phyloP scores from a whole-genome alignment of 2,797 vertebrate genomes.

The Cryptoblepharus egeriae region DNA sequence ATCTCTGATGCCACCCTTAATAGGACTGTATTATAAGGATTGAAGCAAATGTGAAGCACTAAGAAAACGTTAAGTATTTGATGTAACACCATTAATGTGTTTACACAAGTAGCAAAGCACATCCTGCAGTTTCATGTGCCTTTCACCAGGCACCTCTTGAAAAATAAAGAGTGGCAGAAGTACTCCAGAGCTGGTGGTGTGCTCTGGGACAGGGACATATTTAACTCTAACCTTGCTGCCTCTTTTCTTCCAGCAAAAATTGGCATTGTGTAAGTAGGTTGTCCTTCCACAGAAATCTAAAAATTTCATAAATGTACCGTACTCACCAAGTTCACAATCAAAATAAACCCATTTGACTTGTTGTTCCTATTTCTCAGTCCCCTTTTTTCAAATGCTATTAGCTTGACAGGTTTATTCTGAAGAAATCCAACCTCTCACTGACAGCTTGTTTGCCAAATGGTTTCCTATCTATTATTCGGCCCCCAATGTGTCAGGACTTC shows the following conservation, averaged over 20 bases:
- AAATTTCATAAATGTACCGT: not conserved
- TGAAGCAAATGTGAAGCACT: no score
- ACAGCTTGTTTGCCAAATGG: not conserved
- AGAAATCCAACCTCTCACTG: slow-evolving; percentile 48
- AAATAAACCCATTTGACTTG: slow-evolving; percentile 29
- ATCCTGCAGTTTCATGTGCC: not conserved
- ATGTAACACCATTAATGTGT: not conserved
- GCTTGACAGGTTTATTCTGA: slow-evolving; percentile 33
- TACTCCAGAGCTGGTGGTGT: not conserved
- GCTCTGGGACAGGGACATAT: no score
- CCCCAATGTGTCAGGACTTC: not conserved
- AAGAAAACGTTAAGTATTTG: no score
- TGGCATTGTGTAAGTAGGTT: no score
- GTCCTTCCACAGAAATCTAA: no score
- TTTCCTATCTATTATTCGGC: slow-evolving; percentile 37
- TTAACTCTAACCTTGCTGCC: not conserved
- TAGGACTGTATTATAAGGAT: no score
- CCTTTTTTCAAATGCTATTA: slow-evolving; percentile 48
- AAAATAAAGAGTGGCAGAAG: not conserved
- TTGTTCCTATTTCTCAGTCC: slow-evolving; percentile 29
- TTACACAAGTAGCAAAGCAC: not conserved
- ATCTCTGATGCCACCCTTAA: no score
- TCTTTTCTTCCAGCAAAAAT: not conserved
- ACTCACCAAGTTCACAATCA: slow-evolving; percentile 27
- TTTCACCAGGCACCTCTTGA: not conserved